Percentiles rank a stretch among this genome's conserved stretches.
Conservation (phyloP, 2,888 invertebrate species). For the Machimus atricapillus region DNA sequence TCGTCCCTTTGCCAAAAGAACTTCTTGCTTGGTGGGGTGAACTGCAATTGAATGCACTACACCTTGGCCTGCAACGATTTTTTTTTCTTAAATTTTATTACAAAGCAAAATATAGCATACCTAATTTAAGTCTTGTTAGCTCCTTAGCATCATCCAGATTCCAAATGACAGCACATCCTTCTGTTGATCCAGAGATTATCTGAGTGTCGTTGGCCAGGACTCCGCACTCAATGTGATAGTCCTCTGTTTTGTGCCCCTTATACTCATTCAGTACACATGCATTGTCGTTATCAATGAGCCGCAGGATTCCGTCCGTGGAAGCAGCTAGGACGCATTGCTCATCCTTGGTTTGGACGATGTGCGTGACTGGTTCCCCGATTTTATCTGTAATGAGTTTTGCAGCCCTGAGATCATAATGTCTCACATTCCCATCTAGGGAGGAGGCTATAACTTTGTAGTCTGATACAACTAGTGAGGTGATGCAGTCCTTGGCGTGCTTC, state of each 20-base stretch:
- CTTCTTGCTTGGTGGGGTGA: constrained; percentile 71
- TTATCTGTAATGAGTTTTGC: constrained; percentile 85
- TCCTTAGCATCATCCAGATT: constrained; percentile 82
- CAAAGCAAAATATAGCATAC: constrained; percentile 49
- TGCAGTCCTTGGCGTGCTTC: constrained; percentile 93
- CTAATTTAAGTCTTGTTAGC: constrained; percentile 57
- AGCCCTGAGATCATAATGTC: constrained; percentile 90
- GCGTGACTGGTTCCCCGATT: constrained; percentile 84
- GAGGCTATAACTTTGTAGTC: constrained; percentile 90
- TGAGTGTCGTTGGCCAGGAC: constrained; percentile 84
- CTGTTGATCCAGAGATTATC: constrained; percentile 88
- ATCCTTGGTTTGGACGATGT: constrained; percentile 86
- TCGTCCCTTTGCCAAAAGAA: constrained; percentile 57
- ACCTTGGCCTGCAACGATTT: constrained; percentile 61
- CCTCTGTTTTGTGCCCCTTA: constrained; percentile 80
- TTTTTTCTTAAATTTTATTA: constrained; percentile 54
- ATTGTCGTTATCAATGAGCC: constrained; percentile 86
- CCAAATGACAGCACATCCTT: constrained; percentile 75
- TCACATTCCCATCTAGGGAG: constrained; percentile 86
- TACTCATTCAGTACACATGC: constrained; percentile 82
- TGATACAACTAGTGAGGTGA: constrained; percentile 79
- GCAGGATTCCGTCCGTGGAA: constrained; percentile 81
- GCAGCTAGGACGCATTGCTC: constrained; percentile 90
- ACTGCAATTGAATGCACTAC: constrained; percentile 81
- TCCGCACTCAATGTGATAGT: constrained; percentile 87